phyloP scores from a whole-genome alignment of 1,140 invertebrate genomes.

The Pogonus chalceus region DNA sequence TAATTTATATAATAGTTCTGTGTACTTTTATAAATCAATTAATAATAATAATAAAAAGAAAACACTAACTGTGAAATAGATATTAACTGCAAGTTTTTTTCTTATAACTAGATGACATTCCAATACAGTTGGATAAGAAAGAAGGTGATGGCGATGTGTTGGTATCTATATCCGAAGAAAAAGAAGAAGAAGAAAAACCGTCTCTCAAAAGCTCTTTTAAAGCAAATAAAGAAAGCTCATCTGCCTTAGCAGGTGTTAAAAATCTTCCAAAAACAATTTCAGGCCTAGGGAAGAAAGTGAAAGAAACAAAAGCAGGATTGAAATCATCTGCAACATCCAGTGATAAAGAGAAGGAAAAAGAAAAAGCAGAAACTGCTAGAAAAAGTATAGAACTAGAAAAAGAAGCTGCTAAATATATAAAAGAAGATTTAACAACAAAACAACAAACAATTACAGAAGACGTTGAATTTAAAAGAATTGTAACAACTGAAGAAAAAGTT shows the following conservation, averaged over 20 bases:
- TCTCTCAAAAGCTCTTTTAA: not conserved
- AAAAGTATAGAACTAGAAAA: conserved; percentile 4
- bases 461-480: not conserved
- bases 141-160: conserved; percentile 20
- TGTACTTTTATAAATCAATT: too few relatives aligned
- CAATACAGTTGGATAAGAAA: conserved; percentile 30
- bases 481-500: not conserved
- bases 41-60: too few relatives aligned
- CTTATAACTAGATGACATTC: conserved; percentile 31
- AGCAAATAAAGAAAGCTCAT: not conserved
- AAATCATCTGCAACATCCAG: not conserved
- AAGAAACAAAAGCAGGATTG: conserved; percentile 10
- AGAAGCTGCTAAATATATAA: not conserved
- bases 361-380: not conserved
- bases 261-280: conserved; percentile 31
- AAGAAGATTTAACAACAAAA: not conserved
- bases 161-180: conserved; percentile 33
- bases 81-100: too few relatives aligned
- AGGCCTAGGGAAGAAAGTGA: conserved; percentile 31
- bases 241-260: conserved; percentile 18
- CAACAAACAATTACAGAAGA: not conserved
- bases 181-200: conserved; percentile 22
- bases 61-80: too few relatives aligned
- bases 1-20: too few relatives aligned
- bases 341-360: not conserved